Evolutionary conservation across 2,797 vertebrate genomes (phyloP).

Genomic region (Leuciscus waleckii): DNA sequence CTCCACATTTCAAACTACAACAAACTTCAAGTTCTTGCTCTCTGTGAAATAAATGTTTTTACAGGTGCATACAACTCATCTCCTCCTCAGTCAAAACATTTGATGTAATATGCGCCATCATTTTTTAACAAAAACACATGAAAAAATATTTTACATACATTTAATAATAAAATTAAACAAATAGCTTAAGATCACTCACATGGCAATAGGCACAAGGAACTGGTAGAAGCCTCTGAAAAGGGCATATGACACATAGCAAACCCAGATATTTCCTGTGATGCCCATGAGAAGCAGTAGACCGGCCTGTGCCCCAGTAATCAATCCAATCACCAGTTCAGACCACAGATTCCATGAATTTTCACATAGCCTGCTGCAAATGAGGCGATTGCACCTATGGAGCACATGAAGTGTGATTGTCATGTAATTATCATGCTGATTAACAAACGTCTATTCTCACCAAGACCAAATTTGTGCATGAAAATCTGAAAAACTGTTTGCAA

Average conservation of each 20-base stretch:
- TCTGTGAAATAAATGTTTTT: slow-evolving; percentile 28
- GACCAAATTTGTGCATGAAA: neutral
- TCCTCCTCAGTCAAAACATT: neutral
- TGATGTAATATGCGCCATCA: neutral
- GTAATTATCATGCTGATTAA: neutral
- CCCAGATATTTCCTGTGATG: slow-evolving; percentile 83
- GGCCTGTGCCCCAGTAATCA: slow-evolving; percentile 84
- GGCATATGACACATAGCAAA: slow-evolving; percentile 86
- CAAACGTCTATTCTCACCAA: neutral
- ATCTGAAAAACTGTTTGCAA: neutral
- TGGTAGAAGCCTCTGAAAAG: slow-evolving; percentile 93
- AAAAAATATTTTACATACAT: neutral
- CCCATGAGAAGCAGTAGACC: slow-evolving; percentile 87
- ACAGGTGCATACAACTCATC: slow-evolving; percentile 16
- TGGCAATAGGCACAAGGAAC: slow-evolving; percentile 95
- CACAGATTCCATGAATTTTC: slow-evolving; percentile 90
- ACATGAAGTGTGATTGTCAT: neutral
- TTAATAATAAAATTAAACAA: neutral
- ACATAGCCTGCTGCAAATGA: slow-evolving; percentile 86
- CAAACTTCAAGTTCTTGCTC: neutral
- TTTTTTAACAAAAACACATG: neutral
- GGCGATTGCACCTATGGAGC: slow-evolving; percentile 80
- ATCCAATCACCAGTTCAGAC: slow-evolving; percentile 88
- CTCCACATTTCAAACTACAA: neutral
- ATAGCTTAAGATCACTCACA: slow-evolving; percentile 78